Conservation (phyloP, 2,113 vertebrate species). For the Anthoscopus minutus region DNA sequence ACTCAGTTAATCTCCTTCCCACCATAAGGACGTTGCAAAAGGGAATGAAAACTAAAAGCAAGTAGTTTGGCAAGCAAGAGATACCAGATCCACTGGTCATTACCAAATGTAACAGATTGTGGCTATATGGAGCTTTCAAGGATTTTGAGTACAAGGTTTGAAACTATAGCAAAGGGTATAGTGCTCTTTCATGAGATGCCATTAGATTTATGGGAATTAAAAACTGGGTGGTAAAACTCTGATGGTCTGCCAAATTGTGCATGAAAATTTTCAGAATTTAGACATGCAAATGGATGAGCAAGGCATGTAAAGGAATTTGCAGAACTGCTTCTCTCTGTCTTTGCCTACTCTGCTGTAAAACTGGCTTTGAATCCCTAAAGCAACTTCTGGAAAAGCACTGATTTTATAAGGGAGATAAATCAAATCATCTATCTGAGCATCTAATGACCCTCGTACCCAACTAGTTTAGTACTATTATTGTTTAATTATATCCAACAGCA, state of each 20-base stretch:
- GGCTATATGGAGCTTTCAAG: neutral
- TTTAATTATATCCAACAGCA: neutral
- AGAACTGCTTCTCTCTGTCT: neutral
- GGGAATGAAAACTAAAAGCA: neutral
- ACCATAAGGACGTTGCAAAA: neutral
- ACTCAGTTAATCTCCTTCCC: neutral
- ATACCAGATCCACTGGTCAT: neutral
- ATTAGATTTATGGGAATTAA: neutral
- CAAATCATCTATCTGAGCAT: neutral
- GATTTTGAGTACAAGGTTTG: neutral
- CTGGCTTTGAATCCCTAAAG: neutral
- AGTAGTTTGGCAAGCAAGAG: neutral
- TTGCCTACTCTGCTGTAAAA: neutral
- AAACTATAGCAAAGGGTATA: neutral
- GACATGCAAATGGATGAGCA: neutral
- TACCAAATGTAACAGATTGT: neutral
- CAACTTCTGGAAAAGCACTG: neutral
- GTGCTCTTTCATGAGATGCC: fast-evolving
- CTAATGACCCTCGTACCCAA: neutral
- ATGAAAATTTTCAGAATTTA: neutral
- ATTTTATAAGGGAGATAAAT: neutral
- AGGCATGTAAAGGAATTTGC: neutral
- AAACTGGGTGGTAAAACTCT: neutral
- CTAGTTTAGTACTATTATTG: neutral
- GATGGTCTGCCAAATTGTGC: neutral